A percentile compares a stretch with the other conserved stretches of the same genome.
phyloP scores from a whole-genome alignment of 2,113 vertebrate species.

The Megaceryle torquata region DNA sequence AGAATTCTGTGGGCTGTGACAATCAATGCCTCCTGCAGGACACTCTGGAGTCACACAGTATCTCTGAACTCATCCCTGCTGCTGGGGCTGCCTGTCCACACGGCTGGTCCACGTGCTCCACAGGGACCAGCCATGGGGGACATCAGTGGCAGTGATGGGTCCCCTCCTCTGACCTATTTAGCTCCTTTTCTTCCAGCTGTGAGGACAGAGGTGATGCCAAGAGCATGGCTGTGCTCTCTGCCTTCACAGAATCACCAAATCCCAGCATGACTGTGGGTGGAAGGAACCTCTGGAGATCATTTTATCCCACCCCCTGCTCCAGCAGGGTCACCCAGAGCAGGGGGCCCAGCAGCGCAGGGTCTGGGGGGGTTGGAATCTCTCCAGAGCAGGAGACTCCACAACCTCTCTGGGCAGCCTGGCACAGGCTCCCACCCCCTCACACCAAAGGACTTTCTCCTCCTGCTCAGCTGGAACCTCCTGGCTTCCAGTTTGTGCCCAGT shows the following conservation, averaged over 20 bases:
- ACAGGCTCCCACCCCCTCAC: too few relatives aligned
- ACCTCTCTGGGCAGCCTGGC: too few relatives aligned
- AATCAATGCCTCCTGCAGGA: rapidly evolving
- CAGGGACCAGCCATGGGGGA: rapidly evolving
- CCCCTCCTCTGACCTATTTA: not conserved
- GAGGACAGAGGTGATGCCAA: rapidly evolving
- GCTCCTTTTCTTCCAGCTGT: not conserved
- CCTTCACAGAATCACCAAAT: not conserved
- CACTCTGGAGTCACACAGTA: rapidly evolving
- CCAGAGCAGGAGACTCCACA: too few relatives aligned
- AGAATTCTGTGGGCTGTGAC: not conserved
- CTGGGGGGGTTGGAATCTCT: too few relatives aligned
- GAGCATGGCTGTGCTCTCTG: not conserved
- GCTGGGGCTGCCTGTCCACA: not conserved
- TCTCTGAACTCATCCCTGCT: not conserved
- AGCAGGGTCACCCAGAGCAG: not conserved
- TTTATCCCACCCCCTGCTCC: not conserved
- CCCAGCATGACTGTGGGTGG: not conserved
- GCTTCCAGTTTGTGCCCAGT: too few relatives aligned
- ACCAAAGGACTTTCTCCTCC: too few relatives aligned
- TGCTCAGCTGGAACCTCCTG: too few relatives aligned
- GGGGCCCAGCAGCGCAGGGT: too few relatives aligned
- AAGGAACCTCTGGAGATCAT: not conserved
- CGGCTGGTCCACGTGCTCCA: rapidly evolving
- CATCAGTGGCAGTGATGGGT: rapidly evolving